Base-by-base conservation (phyloP, 2,888 invertebrate species). In the Tachystola acroxantha region DNA sequence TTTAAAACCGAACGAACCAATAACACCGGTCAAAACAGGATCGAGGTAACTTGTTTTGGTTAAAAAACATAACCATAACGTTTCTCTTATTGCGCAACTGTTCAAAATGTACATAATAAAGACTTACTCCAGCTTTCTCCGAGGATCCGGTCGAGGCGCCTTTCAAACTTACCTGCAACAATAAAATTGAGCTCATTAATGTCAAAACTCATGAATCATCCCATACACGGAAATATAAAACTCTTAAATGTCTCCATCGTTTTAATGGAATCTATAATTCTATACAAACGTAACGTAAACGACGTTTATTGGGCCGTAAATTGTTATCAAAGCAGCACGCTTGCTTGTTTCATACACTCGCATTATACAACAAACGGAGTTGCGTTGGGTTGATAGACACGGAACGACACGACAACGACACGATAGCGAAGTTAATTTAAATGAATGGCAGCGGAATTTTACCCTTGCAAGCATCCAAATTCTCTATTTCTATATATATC, bases 261-360 rank as follows among this genome's bases (percentile, higher is more conserved):
- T 63, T 55, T 44, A 46, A 43, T 45, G 2, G 46, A n/a, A n/a
- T n/a, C n/a, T n/a, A n/a, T n/a, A n/a, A n/a, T n/a, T n/a, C n/a
- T n/a, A n/a, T 46, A 46, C 38, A 57, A 51, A 40, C 39, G 44
- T 43, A 44, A 42, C 45, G 53, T 48, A 57, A 59, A 67, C 62
- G 59, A 39, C 36, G 48, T 71, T 71, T 64, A 69, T 57, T 53
- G 48, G 39, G 45, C 47, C 46, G 51, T 66, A 68, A 68, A 72
- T 58, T 53, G 51, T 56, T 60, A 54, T 53, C 41, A 46, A 62
- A 65, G 61, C 31, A 31, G 31, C 31, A 57, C 52, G 43, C 42
- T 36, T 39, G 43, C 41, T 38, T 45, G 34, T 34, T 34, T 42
- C 42, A 45, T 10, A 12, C 11, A 27, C 11, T 11, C 11, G 27